These are phyloP conservation scores for Agrilus cyanescens DNA, from an alignment of 2,888 invertebrate species.

Conservation along the genomic window DNA sequence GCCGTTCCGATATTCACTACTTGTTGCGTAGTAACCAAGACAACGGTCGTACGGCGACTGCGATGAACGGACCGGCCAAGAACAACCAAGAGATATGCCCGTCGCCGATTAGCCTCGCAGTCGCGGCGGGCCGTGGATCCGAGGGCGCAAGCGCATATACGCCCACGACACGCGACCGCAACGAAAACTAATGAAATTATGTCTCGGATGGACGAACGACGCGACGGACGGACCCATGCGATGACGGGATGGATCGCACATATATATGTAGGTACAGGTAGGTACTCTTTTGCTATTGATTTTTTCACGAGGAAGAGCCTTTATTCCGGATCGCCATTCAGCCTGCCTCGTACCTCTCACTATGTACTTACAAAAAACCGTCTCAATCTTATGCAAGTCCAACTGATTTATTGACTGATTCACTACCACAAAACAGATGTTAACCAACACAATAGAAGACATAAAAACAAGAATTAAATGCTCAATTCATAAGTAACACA, in stretches of 20 bases:
- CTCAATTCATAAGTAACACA: no score
- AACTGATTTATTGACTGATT: no score
- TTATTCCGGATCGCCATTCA: not conserved
- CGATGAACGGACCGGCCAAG: conserved; percentile 16
- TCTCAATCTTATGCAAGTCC: not conserved
- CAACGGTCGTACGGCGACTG: conserved; percentile 33
- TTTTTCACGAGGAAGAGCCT: not conserved
- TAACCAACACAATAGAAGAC: no score
- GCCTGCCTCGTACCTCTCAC: no score
- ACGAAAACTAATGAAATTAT: conserved; percentile 18
- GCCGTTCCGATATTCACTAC: conserved; percentile 21
- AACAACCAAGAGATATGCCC: conserved; percentile 20
- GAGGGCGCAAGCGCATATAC: conserved; percentile 29
- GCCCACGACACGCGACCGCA: conserved; percentile 30
- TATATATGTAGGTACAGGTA: no score
- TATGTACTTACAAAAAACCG: not conserved
- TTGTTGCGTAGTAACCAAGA: conserved; percentile 27
- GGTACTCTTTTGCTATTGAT: not conserved
- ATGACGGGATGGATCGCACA: no score
- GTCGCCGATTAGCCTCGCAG: conserved; percentile 22
- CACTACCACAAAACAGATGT: no score
- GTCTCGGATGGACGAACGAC: conserved; percentile 7
- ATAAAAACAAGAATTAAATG: no score
- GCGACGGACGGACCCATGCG: no score
- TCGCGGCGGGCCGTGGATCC: conserved; percentile 13